Conservation (phyloP, 2,113 vertebrate species). For the Nettapus auritus region DNA sequence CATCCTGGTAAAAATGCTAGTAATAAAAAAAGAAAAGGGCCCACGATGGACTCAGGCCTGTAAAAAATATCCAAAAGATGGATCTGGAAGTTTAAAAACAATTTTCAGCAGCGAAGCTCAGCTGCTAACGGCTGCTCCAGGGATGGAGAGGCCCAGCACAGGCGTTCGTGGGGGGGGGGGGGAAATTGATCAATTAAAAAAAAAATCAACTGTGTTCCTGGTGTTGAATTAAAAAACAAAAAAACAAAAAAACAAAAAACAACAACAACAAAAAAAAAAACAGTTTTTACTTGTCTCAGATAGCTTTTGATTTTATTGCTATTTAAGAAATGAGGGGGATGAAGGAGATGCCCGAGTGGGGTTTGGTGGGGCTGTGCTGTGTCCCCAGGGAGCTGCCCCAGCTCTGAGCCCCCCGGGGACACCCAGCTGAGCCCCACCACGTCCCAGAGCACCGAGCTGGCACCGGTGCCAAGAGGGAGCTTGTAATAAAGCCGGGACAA, state of each 20-base stretch:
- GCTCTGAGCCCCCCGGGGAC: too few species aligned
- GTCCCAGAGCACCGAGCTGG: background rate
- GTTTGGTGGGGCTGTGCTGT: background rate
- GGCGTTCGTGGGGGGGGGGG: background rate
- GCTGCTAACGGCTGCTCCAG: fast-evolving
- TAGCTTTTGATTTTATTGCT: background rate
- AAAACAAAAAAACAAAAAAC: background rate
- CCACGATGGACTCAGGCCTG: background rate
- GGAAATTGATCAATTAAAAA: background rate
- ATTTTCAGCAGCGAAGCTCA: background rate
- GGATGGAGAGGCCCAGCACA: background rate
- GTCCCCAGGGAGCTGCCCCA: background rate
- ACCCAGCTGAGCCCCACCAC: too few species aligned
- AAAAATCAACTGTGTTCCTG: background rate
- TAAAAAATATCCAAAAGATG: conserved; percentile 44
- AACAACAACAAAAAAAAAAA: background rate
- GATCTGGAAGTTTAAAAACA: conserved; percentile 31
- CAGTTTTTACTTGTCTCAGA: background rate
- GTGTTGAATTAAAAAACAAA: background rate
- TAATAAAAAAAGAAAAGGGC: conserved; percentile 13
- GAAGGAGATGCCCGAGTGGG: background rate
- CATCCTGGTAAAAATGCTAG: conserved; percentile 10
- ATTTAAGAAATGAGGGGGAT: background rate
- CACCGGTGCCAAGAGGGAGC: background rate
- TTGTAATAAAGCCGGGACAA: background rate